Evolutionary conservation across 2,888 invertebrate genomes (phyloP).

Genomic region (Megastigmus dorsalis): DNA sequence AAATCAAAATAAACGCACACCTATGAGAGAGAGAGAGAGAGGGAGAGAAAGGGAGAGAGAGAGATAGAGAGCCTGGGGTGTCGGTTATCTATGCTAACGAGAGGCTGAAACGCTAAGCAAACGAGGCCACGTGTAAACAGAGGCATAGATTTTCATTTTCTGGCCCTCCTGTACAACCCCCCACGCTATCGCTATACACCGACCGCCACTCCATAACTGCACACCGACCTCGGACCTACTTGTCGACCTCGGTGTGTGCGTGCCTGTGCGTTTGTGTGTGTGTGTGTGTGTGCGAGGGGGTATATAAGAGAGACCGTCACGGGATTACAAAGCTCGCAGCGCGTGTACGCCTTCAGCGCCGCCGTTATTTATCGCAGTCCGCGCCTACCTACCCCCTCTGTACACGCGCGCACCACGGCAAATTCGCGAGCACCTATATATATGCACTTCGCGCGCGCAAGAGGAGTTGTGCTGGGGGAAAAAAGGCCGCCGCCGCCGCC

Average conservation of each 20-base stretch:
- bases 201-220: background rate
- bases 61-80: background rate
- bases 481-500: too few species aligned
- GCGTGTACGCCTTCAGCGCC: background rate
- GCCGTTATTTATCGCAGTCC: conserved; percentile 31
- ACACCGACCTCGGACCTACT: background rate
- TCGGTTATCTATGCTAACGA: conserved; percentile 49
- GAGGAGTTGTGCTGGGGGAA: too few species aligned
- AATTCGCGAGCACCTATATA: too few species aligned
- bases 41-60: background rate
- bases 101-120: conserved; percentile 22
- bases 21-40: background rate
- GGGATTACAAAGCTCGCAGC: conserved; percentile 25
- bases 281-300: background rate
- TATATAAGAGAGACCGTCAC: background rate
- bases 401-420: background rate
- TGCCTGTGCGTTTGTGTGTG: too few species aligned
- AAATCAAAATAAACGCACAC: background rate
- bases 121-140: conserved; percentile 49
- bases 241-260: too few species aligned
- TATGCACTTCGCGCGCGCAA: too few species aligned
- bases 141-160: conserved; percentile 49
- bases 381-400: background rate
- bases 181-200: too few species aligned
- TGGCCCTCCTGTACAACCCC: background rate